Percentiles rank a stretch among this genome's conserved stretches.
These are phyloP conservation scores for Lottia scabra DNA, from an alignment of 2,888 invertebrate genomes.

Conservation along the genomic window DNA sequence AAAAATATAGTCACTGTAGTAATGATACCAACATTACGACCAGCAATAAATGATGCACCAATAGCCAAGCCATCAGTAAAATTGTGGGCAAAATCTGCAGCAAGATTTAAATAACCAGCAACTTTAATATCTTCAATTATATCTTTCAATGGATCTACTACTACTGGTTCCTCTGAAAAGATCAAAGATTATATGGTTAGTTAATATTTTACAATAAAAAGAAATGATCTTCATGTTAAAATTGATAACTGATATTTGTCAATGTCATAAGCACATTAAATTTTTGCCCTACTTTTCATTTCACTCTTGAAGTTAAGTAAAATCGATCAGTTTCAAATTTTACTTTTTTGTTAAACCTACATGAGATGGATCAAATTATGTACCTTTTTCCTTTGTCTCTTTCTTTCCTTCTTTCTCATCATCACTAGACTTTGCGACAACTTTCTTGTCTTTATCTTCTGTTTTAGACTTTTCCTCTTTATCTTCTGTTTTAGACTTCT, in stretches of 20 bases:
- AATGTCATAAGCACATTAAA: too few relatives aligned
- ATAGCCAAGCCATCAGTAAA: constrained; percentile 99
- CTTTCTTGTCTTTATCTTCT: constrained; percentile 27
- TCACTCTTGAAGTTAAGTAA: too few relatives aligned
- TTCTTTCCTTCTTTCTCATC: constrained; percentile 9
- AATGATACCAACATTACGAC: constrained; percentile 77
- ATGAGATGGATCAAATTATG: too few relatives aligned
- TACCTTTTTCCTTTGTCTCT: constrained; percentile 4
- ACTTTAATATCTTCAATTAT: constrained; percentile 75
- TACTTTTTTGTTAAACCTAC: too few relatives aligned
- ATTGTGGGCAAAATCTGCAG: constrained; percentile 98
- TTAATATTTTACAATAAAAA: too few relatives aligned
- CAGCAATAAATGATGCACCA: constrained; percentile 96
- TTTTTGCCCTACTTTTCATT: too few relatives aligned
- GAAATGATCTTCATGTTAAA: too few relatives aligned
- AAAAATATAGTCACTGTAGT: constrained; percentile 96
- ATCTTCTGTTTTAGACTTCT: constrained; percentile 29
- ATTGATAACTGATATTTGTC: too few relatives aligned
- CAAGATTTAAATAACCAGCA: constrained; percentile 94
- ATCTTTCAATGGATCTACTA: too few relatives aligned
- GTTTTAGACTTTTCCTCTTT: constrained; percentile 23
- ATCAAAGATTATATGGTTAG: not conserved
- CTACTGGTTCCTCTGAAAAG: constrained; percentile 12
- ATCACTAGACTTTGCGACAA: not conserved
- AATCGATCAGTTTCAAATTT: too few relatives aligned